A percentile compares a stretch with the other conserved stretches of the same genome.
Evolutionary conservation across 2,888 invertebrate species (phyloP).

Genomic region (Platyscelio sp.): DNA sequence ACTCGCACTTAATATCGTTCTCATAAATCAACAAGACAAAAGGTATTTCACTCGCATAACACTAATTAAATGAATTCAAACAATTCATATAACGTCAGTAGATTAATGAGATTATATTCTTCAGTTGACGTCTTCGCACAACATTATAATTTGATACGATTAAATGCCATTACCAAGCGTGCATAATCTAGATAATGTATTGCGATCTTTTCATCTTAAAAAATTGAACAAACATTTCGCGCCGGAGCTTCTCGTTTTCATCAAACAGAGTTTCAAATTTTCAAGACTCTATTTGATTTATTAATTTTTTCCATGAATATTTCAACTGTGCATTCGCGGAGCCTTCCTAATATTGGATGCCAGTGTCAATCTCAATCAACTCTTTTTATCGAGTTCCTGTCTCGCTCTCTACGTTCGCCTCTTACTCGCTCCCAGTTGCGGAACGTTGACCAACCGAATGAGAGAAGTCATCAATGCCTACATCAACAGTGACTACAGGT

Average conservation of each 20-base stretch:
- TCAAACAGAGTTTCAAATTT: too few relatives aligned
- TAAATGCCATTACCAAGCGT: slow-evolving; percentile 40
- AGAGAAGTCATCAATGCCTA: slow-evolving; percentile 56
- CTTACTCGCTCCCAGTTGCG: slow-evolving; percentile 13
- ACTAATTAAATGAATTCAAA: slow-evolving; percentile 41
- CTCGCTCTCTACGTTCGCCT: slow-evolving; percentile 13
- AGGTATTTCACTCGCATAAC: slow-evolving; percentile 41
- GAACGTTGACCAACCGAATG: slow-evolving; percentile 42
- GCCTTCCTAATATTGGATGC: slow-evolving; percentile 37
- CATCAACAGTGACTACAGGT: slow-evolving; percentile 58
- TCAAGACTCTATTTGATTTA: too few relatives aligned
- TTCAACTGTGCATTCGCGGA: too few relatives aligned
- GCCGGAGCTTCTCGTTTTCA: too few relatives aligned
- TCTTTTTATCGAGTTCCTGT: neutral
- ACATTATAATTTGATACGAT: slow-evolving; percentile 50
- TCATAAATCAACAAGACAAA: slow-evolving; percentile 45
- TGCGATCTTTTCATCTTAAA: too few relatives aligned
- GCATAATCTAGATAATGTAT: too few relatives aligned
- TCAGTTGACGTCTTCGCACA: slow-evolving; percentile 27
- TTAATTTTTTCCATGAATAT: too few relatives aligned
- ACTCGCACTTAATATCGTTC: slow-evolving; percentile 34
- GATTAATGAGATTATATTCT: slow-evolving; percentile 46
- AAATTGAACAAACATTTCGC: too few relatives aligned
- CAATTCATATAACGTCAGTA: slow-evolving; percentile 32
- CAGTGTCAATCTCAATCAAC: slow-evolving; percentile 36